Evolutionary conservation across 1,140 invertebrate genomes (phyloP).

Genomic region (Pinna nobilis): DNA sequence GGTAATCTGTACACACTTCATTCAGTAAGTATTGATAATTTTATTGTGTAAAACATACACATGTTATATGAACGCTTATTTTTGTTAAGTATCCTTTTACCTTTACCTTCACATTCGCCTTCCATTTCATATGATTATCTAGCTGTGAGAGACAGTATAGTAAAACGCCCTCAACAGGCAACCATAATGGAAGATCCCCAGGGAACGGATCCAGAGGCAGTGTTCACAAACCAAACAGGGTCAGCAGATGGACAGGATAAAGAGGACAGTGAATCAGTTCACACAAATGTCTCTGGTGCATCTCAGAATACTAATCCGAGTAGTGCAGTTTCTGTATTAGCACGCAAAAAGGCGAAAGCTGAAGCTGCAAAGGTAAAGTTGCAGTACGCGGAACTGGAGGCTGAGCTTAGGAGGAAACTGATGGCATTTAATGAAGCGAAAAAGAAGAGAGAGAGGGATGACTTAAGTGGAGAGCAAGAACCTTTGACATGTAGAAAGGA

Average conservation of each 20-base stretch:
- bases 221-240: too few relatives aligned
- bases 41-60: too few relatives aligned
- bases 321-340: not conserved
- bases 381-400: constrained; percentile 10
- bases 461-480: constrained; percentile 4
- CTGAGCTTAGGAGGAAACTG: constrained; percentile 1
- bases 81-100: too few relatives aligned
- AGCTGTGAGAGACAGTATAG: not conserved
- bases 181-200: not conserved
- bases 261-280: not conserved
- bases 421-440: not conserved
- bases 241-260: not conserved
- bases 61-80: too few relatives aligned
- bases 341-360: not conserved
- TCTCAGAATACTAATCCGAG: too few relatives aligned
- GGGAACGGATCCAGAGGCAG: not conserved
- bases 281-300: not conserved
- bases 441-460: not conserved
- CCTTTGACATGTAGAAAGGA: constrained; percentile 6
- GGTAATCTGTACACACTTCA: too few relatives aligned
- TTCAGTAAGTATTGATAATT: too few relatives aligned
- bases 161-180: not conserved
- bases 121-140: not conserved
- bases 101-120: too few relatives aligned
- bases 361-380: not conserved